Evolutionary conservation across 2,888 invertebrate species (phyloP), one percentile per base, ranked within the genome.

Genomic region (Epirrhoe tristata): DNA sequence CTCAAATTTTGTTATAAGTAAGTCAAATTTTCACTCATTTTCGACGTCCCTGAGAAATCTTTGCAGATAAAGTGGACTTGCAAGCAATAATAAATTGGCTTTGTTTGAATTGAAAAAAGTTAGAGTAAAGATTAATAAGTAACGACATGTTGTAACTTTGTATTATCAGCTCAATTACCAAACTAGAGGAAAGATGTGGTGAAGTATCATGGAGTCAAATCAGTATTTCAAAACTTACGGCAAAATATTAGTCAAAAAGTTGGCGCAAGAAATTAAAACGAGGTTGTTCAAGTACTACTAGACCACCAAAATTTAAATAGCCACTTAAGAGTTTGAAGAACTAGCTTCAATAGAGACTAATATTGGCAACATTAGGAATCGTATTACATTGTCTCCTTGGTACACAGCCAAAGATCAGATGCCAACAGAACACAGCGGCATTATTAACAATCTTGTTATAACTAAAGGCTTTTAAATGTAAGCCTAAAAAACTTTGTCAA

Each of bases 31-130:
- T n/a, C n/a, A n/a, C n/a, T n/a, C n/a, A 43, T 43, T 2, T 39
- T 39, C 34, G 34, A 43, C 12, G 39, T 5, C 39, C 39, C 5
- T 43, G 39, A 12, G 12, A 39, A 39, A 1, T 6, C 39, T 39
- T 6, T 32, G 2, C 12, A 12, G 12, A 12, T 39, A 6, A 12
- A 12, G 10, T 39, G 39, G n/a, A n/a, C n/a, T 39, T 39, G 39
- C 8, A 36, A 36, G 34, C 24, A 17, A 36, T 14, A 58, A 52
- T 55, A 50, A 58, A 58, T 48, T 32, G 8, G 16, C 17, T 48
- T 6, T 43, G 55, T 58, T 62, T 58, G 51, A 62, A 67, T 55
- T 59, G 36, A 62, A 66, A 67, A 50, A 34, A 8, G 39, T 34
- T 14, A 62, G 34, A 16, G 14, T 6, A 1, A 36, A 1, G 36